Percentiles rank a stretch among this genome's conserved stretches.
These are phyloP conservation scores for Melanotaenia boesemani DNA, from an alignment of 2,797 vertebrate genomes.

Conservation along the genomic window DNA sequence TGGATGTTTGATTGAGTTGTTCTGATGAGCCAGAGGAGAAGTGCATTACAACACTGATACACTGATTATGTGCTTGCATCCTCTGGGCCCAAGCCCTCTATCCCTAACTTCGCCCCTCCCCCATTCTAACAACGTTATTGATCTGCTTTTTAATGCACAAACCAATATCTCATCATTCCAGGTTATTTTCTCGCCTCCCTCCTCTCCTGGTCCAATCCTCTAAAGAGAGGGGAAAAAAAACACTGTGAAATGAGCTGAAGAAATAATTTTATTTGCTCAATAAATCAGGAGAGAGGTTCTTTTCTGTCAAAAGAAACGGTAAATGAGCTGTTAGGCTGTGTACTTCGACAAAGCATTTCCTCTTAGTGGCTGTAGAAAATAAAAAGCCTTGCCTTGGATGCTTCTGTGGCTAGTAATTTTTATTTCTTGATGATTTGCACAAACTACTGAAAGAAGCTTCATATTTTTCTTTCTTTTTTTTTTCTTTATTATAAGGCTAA, in stretches of 20 bases:
- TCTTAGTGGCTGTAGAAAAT: constrained; percentile 28
- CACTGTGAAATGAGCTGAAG: constrained; percentile 62
- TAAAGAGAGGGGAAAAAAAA: constrained; percentile 43
- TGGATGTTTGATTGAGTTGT: constrained; percentile 79
- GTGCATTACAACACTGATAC: constrained; percentile 74
- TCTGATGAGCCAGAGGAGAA: constrained; percentile 73
- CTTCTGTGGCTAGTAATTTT: constrained; percentile 2
- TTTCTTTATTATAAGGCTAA: neutral
- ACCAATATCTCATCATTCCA: constrained; percentile 72
- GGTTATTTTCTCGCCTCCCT: constrained; percentile 64
- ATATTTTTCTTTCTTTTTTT: neutral
- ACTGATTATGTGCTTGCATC: constrained; percentile 78
- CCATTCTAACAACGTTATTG: constrained; percentile 62
- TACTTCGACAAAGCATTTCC: constrained; percentile 47
- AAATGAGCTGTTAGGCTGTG: constrained; percentile 58
- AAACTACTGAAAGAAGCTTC: neutral
- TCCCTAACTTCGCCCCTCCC: neutral
- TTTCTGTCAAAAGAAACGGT: constrained; percentile 72
- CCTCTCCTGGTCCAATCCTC: constrained; percentile 44
- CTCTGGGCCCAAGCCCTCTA: constrained; percentile 49
- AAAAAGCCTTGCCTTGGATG: constrained; percentile 33
- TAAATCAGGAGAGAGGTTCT: constrained; percentile 68
- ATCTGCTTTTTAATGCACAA: constrained; percentile 79
- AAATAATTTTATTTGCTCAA: constrained; percentile 73
- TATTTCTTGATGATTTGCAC: constrained; percentile 29